Percentiles rank a stretch among this genome's conserved stretches.
Evolutionary conservation across 2,888 invertebrate genomes (phyloP).

Genomic region (Toxonevra muliebris): DNA sequence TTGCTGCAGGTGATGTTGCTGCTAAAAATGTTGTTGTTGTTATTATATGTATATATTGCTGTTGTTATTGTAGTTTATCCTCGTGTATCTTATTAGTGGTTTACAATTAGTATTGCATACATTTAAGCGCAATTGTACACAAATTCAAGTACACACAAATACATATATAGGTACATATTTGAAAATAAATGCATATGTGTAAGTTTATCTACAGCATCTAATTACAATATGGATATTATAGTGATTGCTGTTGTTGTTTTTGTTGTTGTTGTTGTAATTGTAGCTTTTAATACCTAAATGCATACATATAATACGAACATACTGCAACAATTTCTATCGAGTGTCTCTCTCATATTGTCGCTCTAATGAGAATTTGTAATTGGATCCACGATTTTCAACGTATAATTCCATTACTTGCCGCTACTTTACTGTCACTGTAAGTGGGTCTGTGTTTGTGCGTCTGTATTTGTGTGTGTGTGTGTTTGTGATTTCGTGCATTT

Average conservation of each 20-base stretch:
- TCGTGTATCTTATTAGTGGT: conserved; percentile 53
- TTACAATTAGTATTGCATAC: conserved; percentile 58
- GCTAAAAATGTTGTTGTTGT: conserved; percentile 22
- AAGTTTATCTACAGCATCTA: conserved; percentile 18
- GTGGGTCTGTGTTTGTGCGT: neutral
- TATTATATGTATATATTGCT: conserved; percentile 48
- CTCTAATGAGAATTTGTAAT: conserved; percentile 27
- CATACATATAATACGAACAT: neutral
- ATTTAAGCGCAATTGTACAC: conserved; percentile 32
- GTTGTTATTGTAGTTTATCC: conserved; percentile 42
- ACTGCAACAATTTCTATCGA: neutral
- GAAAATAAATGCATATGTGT: neutral
- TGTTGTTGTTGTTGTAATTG: conserved; percentile 16
- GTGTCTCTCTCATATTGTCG: conserved; percentile 1
- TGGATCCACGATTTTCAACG: conserved; percentile 13
- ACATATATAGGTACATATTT: neutral
- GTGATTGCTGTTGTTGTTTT: conserved; percentile 4
- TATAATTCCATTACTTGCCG: conserved; percentile 9
- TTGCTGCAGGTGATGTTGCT: conserved; percentile 3
- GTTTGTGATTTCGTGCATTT: neutral
- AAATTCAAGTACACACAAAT: neutral
- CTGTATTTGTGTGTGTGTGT: neutral
- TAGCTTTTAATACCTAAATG: neutral
- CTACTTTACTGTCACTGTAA: too few species aligned
- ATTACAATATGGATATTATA: conserved; percentile 22